Conservation (phyloP, 2,888 invertebrate species). For the Plebejus melissa region DNA sequence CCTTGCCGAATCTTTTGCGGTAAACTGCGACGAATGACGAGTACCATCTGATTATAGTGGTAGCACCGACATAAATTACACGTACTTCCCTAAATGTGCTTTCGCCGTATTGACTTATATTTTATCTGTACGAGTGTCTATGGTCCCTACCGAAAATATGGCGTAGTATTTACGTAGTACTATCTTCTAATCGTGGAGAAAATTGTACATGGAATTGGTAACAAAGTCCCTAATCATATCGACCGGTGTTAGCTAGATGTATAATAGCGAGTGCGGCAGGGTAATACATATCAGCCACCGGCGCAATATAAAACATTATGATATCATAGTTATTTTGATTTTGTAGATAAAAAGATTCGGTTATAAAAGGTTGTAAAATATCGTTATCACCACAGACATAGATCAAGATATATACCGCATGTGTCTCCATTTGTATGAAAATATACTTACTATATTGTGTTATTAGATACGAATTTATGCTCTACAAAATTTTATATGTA, state of each 20-base stretch:
- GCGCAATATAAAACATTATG: constrained; percentile 1
- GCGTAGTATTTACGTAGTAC: constrained; percentile 34
- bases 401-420: too few species aligned
- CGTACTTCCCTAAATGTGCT: neutral
- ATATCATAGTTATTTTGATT: constrained; percentile 25
- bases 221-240: constrained; percentile 70
- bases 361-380: constrained; percentile 20
- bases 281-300: neutral
- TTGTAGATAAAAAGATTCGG: constrained; percentile 3
- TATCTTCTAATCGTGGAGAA: constrained; percentile 39
- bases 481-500: neutral
- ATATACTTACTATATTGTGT: neutral
- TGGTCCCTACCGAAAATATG: neutral
- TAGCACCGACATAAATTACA: neutral
- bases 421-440: too few species aligned
- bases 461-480: neutral
- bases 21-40: neutral
- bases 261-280: neutral
- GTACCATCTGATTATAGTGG: neutral
- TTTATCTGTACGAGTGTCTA: neutral
- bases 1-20: neutral
- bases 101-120: neutral
- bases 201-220: constrained; percentile 52
- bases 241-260: constrained; percentile 50
- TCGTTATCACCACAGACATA: neutral